A percentile compares a stretch with the other conserved stretches of the same genome.
These are phyloP conservation scores for Chymomyza amoena DNA, from an alignment of 2,888 invertebrate species.

Conservation along the genomic window DNA sequence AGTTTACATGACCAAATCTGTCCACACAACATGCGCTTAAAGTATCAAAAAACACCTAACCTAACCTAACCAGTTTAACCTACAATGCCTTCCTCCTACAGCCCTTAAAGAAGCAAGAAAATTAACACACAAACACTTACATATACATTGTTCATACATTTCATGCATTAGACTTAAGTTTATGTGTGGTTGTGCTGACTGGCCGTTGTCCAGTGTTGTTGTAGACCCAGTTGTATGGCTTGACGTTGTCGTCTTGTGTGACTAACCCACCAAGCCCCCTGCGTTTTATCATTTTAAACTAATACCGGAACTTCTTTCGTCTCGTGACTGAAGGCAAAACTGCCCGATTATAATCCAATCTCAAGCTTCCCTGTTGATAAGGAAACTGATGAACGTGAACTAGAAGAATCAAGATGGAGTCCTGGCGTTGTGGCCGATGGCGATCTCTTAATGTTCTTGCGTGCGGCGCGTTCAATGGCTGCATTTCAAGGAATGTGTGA, in stretches of 20 bases:
- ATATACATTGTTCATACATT: slow-evolving; percentile 67
- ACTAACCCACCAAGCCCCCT: slow-evolving; percentile 10
- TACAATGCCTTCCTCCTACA: neutral
- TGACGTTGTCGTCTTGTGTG: slow-evolving; percentile 35
- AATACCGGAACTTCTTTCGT: slow-evolving; percentile 65
- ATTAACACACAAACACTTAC: slow-evolving; percentile 21
- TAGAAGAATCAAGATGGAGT: slow-evolving; percentile 95
- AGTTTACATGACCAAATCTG: slow-evolving; percentile 32
- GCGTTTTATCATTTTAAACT: slow-evolving; percentile 57
- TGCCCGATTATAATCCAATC: slow-evolving; percentile 80
- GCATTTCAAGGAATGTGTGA: slow-evolving; percentile 99
- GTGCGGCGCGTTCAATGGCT: slow-evolving; percentile 98
- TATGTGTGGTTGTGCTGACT: slow-evolving; percentile 32
- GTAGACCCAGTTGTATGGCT: slow-evolving; percentile 1
- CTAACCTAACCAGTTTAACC: slow-evolving; percentile 11
- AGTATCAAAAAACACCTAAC: neutral
- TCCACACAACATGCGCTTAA: slow-evolving; percentile 27
- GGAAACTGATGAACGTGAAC: slow-evolving; percentile 79
- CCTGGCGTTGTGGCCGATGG: slow-evolving; percentile 95
- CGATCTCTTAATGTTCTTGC: slow-evolving; percentile 97
- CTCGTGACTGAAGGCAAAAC: slow-evolving; percentile 78
- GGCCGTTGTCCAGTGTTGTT: neutral
- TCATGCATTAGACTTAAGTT: slow-evolving; percentile 71
- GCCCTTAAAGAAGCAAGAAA: slow-evolving; percentile 10
- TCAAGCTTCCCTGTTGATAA: slow-evolving; percentile 80